These are phyloP conservation scores for Anser brachyrhynchus DNA, from an alignment of 2,113 vertebrate genomes.

Conservation along the genomic window DNA sequence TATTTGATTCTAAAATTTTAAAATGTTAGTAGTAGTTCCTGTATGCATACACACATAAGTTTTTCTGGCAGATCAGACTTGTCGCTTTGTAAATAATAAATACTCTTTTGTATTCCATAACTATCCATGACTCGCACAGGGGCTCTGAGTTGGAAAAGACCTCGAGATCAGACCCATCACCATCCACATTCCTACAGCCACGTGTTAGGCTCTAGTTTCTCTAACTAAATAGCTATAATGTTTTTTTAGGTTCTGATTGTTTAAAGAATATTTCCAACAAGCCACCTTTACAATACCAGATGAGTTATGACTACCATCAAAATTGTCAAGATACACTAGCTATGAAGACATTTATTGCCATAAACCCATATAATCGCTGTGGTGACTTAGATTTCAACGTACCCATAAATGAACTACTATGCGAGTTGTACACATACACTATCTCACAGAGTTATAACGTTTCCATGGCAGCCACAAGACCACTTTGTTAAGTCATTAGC, in stretches of 20 bases:
- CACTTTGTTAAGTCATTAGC: not conserved
- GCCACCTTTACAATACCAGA: not conserved
- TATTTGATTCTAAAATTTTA: not conserved
- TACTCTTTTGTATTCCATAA: rapidly evolving
- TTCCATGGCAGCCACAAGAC: constrained; percentile 31
- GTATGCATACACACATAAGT: rapidly evolving
- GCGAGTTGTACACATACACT: not conserved
- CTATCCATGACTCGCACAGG: not conserved
- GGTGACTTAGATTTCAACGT: not conserved
- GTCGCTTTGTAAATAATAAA: not conserved
- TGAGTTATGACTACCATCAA: rapidly evolving
- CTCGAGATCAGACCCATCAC: not conserved
- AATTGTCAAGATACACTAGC: not conserved
- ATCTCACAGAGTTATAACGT: not conserved
- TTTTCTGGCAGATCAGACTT: not conserved
- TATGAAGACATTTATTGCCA: rapidly evolving
- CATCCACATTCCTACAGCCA: not conserved
- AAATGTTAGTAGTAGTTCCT: not conserved
- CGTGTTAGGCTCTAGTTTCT: not conserved
- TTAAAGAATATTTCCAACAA: not conserved
- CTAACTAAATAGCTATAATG: not conserved
- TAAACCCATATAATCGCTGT: not conserved
- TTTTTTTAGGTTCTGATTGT: not conserved
- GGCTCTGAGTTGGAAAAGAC: not conserved
- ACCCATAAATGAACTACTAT: not conserved